Evolutionary conservation across 2,113 vertebrate species (phyloP).

Genomic region (Pseudorhombus dupliciocellatus): DNA sequence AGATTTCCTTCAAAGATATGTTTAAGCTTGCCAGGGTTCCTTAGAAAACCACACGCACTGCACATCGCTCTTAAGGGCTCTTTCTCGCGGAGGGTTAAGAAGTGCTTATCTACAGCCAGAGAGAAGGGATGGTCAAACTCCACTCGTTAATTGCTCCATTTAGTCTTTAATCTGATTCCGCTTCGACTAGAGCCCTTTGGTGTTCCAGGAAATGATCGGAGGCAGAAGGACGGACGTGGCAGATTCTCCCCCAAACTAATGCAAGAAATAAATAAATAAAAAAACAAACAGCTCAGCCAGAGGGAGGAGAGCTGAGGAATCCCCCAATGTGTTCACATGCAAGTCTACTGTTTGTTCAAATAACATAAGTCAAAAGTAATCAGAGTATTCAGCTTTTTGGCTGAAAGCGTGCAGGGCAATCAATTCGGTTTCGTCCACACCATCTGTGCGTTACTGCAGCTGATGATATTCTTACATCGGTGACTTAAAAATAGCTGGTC

Average conservation of each 20-base stretch:
- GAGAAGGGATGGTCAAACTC: slow-evolving; percentile 23
- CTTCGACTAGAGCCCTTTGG: slow-evolving; percentile 19
- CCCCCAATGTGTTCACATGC: background rate
- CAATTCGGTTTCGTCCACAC: background rate
- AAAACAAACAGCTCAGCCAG: background rate
- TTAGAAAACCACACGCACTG: slow-evolving; percentile 16
- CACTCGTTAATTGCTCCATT: slow-evolving; percentile 58
- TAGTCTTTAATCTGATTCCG: slow-evolving; percentile 56
- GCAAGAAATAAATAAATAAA: background rate
- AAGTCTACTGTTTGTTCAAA: background rate
- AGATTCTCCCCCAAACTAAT: background rate
- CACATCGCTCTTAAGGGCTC: slow-evolving; percentile 15
- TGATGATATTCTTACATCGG: background rate
- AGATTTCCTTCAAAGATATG: background rate
- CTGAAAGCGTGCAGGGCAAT: background rate
- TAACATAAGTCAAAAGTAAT: background rate
- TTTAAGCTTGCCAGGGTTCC: background rate
- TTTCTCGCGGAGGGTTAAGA: slow-evolving; percentile 17
- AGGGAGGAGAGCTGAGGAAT: slow-evolving; percentile 1
- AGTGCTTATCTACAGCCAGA: slow-evolving; percentile 43
- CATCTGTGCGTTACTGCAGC: background rate
- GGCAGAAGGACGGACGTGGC: slow-evolving; percentile 12
- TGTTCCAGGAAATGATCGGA: slow-evolving; percentile 57
- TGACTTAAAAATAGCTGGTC: background rate
- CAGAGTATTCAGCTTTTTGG: background rate